Evolutionary conservation across 2,797 vertebrate species (phyloP).

Genomic region (Sebastolobus altivelis): DNA sequence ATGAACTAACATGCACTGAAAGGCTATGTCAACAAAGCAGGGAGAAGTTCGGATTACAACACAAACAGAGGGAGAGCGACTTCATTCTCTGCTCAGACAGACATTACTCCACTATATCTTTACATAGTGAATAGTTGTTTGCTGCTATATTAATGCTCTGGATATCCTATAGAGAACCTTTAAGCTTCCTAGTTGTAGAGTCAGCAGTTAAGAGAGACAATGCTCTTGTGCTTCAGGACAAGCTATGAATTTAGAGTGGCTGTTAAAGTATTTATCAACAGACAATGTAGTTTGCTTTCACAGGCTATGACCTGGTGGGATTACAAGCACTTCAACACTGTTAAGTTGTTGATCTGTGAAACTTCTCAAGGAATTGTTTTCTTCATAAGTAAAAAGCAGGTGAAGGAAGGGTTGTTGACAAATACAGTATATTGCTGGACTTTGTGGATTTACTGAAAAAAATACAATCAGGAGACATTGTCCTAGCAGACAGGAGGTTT

Average conservation of each 20-base stretch:
- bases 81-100: too few relatives aligned
- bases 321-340: slow-evolving; percentile 34
- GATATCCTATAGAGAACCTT: background rate
- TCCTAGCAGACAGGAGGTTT: slow-evolving; percentile 22
- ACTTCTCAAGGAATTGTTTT: slow-evolving; percentile 23
- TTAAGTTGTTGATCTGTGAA: slow-evolving; percentile 39
- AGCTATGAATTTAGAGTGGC: slow-evolving; percentile 42
- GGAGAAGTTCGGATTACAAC: too few relatives aligned
- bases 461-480: background rate
- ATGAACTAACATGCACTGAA: too few relatives aligned
- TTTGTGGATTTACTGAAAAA: slow-evolving; percentile 16
- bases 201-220: slow-evolving; percentile 12
- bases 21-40: too few relatives aligned
- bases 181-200: background rate
- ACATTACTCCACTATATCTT: background rate
- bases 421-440: slow-evolving; percentile 19
- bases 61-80: too few relatives aligned
- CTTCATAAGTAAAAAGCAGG: slow-evolving; percentile 14
- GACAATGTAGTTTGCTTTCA: slow-evolving; percentile 36
- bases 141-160: background rate
- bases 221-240: slow-evolving; percentile 17
- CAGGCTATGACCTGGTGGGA: slow-evolving; percentile 38
- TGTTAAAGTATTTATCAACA: slow-evolving; percentile 59
- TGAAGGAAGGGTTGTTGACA: slow-evolving; percentile 12
- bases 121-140: background rate